Evolutionary conservation across 2,113 vertebrate genomes (phyloP).

Genomic region (Leucoraja erinaceus): DNA sequence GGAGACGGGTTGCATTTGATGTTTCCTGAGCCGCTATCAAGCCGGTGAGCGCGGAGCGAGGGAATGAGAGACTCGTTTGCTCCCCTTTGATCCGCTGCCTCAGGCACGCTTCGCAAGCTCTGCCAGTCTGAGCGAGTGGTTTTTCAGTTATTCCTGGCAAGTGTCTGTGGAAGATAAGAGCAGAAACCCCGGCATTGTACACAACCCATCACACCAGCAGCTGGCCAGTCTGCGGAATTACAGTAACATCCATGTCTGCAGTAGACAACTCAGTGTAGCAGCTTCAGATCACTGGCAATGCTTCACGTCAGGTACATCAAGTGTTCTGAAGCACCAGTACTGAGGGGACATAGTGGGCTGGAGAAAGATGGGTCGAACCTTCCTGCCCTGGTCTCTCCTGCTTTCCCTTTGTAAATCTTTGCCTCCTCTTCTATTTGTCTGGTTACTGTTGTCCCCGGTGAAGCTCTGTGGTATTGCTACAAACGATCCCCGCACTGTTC

Average conservation of each 20-base stretch:
- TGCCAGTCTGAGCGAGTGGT: slow-evolving; percentile 83
- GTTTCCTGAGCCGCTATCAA: slow-evolving; percentile 62
- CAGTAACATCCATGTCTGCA: not conserved
- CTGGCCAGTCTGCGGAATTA: slow-evolving; percentile 68
- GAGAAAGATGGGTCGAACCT: not conserved
- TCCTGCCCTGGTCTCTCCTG: not conserved
- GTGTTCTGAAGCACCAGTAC: not conserved
- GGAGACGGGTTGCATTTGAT: slow-evolving; percentile 68
- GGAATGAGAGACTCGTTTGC: slow-evolving; percentile 80
- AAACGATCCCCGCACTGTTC: not conserved
- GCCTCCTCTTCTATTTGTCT: not conserved
- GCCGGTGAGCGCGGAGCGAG: slow-evolving; percentile 61
- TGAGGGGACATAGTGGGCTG: not conserved
- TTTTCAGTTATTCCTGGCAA: slow-evolving; percentile 96
- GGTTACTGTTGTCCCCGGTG: not conserved
- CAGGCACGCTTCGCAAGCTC: slow-evolving; percentile 85
- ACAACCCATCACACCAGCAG: slow-evolving; percentile 66
- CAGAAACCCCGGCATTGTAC: slow-evolving; percentile 65
- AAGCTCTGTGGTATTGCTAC: not conserved
- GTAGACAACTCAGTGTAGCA: not conserved
- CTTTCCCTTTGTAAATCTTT: not conserved
- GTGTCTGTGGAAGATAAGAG: slow-evolving; percentile 96
- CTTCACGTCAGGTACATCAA: not conserved
- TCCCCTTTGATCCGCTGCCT: slow-evolving; percentile 98
- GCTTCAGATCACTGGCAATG: not conserved